phyloP scores from a whole-genome alignment of 2,797 vertebrate genomes.

The Acrossocheilus wenchowensis region DNA sequence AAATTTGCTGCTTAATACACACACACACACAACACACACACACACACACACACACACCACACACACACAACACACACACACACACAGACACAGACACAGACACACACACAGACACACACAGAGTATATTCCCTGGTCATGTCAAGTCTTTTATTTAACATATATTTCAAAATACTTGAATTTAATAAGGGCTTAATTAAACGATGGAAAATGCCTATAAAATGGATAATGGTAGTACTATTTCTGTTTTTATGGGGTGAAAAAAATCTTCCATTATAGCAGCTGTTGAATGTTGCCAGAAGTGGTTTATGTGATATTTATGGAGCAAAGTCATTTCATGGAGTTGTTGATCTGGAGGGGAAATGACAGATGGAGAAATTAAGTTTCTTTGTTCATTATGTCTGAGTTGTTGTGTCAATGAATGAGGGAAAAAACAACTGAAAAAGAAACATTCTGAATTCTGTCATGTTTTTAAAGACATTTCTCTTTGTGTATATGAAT shows the following conservation, averaged over 20 bases:
- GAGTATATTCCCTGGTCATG: no score
- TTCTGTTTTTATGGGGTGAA: background rate
- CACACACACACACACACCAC: no score
- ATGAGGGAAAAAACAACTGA: background rate
- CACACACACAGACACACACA: no score
- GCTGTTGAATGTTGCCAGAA: background rate
- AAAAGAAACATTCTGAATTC: background rate
- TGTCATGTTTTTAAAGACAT: conserved; percentile 17
- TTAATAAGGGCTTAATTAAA: background rate
- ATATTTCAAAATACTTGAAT: background rate
- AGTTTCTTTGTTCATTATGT: conserved; percentile 12
- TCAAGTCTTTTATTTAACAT: background rate
- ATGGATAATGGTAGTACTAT: background rate
- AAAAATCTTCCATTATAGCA: background rate
- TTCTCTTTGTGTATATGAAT: conserved; percentile 13
- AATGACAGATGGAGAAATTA: conserved; percentile 39
- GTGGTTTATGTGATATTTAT: conserved; percentile 20
- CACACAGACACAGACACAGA: no score
- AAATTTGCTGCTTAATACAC: no score
- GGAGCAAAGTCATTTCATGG: background rate
- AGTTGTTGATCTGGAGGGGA: background rate
- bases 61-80: no score
- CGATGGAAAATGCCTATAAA: background rate
- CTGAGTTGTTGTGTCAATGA: background rate
- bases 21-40: no score